Conservation (phyloP, 2,888 invertebrate genomes). For the Aporophyla lueneburgensis region DNA sequence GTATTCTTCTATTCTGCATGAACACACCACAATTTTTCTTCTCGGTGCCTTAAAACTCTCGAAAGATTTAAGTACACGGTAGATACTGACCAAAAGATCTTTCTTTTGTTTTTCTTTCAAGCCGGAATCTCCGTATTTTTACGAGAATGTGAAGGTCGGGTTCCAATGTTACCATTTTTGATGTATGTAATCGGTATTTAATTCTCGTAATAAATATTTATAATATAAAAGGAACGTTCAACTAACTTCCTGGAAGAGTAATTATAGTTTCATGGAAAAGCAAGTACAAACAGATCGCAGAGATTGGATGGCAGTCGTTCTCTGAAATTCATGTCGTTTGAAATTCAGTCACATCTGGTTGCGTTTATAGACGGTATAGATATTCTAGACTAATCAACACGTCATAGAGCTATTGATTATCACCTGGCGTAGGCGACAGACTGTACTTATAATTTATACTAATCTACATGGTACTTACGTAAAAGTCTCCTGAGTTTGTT, state of each 20-base stretch:
- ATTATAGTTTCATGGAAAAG: conserved; percentile 15
- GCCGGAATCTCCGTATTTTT: background rate
- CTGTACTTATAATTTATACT: background rate
- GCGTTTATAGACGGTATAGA: conserved; percentile 3
- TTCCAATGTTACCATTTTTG: background rate
- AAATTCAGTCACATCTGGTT: conserved; percentile 22
- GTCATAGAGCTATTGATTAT: background rate
- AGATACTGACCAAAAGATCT: background rate
- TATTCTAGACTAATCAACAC: background rate
- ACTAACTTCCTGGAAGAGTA: background rate
- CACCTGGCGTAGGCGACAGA: no score
- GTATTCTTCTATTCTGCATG: no score
- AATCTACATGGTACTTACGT: background rate
- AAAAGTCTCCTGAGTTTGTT: no score
- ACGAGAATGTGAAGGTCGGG: background rate
- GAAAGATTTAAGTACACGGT: background rate
- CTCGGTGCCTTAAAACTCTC: background rate
- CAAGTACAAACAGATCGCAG: conserved; percentile 5
- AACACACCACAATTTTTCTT: background rate
- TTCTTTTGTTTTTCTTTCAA: background rate
- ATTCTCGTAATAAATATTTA: conserved; percentile 24
- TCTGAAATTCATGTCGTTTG: conserved; percentile 10
- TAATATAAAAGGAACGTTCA: background rate
- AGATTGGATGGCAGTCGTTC: background rate
- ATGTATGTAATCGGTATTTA: background rate